These are phyloP conservation scores for Eulithis prunata DNA, from an alignment of 2,888 invertebrate species.

Conservation along the genomic window DNA sequence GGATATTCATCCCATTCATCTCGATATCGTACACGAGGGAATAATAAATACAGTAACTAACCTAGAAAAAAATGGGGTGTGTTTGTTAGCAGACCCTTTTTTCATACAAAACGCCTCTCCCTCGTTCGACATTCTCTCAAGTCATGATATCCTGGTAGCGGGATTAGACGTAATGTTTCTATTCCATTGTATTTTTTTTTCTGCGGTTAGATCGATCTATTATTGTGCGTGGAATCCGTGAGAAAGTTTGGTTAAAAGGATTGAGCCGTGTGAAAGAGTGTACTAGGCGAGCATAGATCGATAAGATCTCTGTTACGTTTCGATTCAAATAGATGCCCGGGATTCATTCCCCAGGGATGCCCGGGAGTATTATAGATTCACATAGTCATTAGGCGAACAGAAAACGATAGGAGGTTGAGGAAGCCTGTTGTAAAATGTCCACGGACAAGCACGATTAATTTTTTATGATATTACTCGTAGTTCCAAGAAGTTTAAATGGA, in stretches of 20 bases:
- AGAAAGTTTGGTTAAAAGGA: slow-evolving; percentile 47
- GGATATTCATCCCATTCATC: too few relatives aligned
- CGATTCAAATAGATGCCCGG: slow-evolving; percentile 43
- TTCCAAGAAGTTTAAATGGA: slow-evolving; percentile 1
- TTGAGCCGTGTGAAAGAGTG: slow-evolving; percentile 53
- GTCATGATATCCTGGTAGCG: slow-evolving; percentile 64
- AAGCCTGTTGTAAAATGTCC: slow-evolving; percentile 26
- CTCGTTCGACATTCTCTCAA: slow-evolving; percentile 50
- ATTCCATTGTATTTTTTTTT: slow-evolving; percentile 36
- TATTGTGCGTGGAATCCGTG: slow-evolving; percentile 19
- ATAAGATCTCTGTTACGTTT: slow-evolving; percentile 38
- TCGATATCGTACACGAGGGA: slow-evolving; percentile 3
- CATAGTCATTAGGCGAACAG: slow-evolving; percentile 61
- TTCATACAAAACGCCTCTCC: slow-evolving; percentile 46
- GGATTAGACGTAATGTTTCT: slow-evolving; percentile 51
- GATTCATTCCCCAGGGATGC: slow-evolving; percentile 51
- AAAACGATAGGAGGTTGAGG: slow-evolving; percentile 46
- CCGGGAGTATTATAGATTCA: slow-evolving; percentile 64
- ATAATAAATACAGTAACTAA: slow-evolving; percentile 25
- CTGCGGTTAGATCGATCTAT: slow-evolving; percentile 9
- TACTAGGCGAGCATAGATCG: slow-evolving; percentile 55
- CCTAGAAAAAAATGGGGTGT: slow-evolving; percentile 36
- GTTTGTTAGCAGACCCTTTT: slow-evolving; percentile 55
- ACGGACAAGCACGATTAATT: slow-evolving; percentile 6
- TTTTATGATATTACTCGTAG: slow-evolving; percentile 1